Evolutionary conservation across 2,888 invertebrate species (phyloP).

Genomic region (Eledona agricola): DNA sequence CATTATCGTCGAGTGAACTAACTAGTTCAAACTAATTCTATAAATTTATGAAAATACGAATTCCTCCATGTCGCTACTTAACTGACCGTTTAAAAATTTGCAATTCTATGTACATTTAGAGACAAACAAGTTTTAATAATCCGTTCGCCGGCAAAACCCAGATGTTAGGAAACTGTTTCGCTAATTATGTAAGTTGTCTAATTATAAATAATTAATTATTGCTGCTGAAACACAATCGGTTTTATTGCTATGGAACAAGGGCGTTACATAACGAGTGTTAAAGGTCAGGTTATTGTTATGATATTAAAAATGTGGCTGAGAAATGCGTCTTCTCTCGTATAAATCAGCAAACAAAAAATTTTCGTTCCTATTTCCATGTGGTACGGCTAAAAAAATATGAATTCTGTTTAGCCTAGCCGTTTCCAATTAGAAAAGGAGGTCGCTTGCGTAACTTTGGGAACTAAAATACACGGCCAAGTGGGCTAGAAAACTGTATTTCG

Average conservation of each 20-base stretch:
- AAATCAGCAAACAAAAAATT: background rate
- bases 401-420: conserved; percentile 41
- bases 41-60: too few species aligned
- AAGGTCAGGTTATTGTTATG: conserved; percentile 22
- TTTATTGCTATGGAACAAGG: conserved; percentile 7
- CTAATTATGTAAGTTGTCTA: conserved; percentile 10
- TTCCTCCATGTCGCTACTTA: too few species aligned
- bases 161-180: conserved; percentile 5
- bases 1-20: too few species aligned
- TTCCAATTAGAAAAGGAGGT: conserved; percentile 47
- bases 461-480: conserved; percentile 46
- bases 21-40: too few species aligned
- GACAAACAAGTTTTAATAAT: too few species aligned
- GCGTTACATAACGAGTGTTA: conserved; percentile 9
- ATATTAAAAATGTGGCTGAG: conserved; percentile 1
- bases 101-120: too few species aligned
- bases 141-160: conserved; percentile 16
- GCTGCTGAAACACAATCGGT: too few species aligned
- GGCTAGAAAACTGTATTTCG: conserved; percentile 47
- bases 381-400: too few species aligned
- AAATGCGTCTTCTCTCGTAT: conserved; percentile 5
- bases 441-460: conserved; percentile 47
- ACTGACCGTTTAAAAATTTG: too few species aligned
- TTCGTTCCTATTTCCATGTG: too few species aligned
- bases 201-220: conserved; percentile 6